phyloP scores from a whole-genome alignment of 2,888 invertebrate species.

The Phasia obesa region DNA sequence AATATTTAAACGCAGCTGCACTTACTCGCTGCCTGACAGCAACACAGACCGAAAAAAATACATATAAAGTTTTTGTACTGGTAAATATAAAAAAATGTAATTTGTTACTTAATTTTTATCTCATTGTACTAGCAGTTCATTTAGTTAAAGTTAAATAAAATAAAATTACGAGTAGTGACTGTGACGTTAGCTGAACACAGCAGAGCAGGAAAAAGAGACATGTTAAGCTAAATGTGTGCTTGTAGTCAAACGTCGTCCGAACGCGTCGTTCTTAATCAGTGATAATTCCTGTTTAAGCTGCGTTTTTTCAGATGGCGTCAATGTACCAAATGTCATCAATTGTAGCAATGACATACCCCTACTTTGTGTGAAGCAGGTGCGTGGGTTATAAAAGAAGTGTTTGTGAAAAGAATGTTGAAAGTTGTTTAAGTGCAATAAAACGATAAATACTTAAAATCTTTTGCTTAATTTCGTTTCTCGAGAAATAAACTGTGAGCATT shows the following conservation, averaged over 20 bases:
- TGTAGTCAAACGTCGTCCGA: slow-evolving; percentile 56
- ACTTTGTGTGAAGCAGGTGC: slow-evolving; percentile 11
- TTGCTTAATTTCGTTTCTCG: too few relatives aligned
- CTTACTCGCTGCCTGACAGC: slow-evolving; percentile 6
- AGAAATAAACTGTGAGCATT: too few relatives aligned
- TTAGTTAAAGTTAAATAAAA: slow-evolving; percentile 72
- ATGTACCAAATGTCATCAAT: slow-evolving; percentile 62
- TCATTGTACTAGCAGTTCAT: slow-evolving; percentile 61
- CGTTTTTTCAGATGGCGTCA: slow-evolving; percentile 63
- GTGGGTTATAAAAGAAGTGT: slow-evolving; percentile 30
- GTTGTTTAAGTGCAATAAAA: background rate
- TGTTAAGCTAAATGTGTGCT: slow-evolving; percentile 24
- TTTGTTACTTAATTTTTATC: slow-evolving; percentile 69
- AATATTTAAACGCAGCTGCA: slow-evolving; percentile 50
- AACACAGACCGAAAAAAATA: background rate
- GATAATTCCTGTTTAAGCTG: slow-evolving; percentile 64
- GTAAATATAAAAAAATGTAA: slow-evolving; percentile 58
- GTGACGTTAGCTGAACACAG: slow-evolving; percentile 23
- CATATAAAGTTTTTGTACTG: slow-evolving; percentile 31
- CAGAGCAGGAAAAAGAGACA: background rate
- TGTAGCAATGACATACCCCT: slow-evolving; percentile 31
- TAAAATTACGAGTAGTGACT: slow-evolving; percentile 63
- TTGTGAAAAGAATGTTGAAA: background rate
- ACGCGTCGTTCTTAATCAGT: slow-evolving; percentile 76
- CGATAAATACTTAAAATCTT: too few relatives aligned